Percentiles rank a stretch among this genome's conserved stretches.
Conservation (phyloP, 2,113 vertebrate species). For the Cervus canadensis region DNA sequence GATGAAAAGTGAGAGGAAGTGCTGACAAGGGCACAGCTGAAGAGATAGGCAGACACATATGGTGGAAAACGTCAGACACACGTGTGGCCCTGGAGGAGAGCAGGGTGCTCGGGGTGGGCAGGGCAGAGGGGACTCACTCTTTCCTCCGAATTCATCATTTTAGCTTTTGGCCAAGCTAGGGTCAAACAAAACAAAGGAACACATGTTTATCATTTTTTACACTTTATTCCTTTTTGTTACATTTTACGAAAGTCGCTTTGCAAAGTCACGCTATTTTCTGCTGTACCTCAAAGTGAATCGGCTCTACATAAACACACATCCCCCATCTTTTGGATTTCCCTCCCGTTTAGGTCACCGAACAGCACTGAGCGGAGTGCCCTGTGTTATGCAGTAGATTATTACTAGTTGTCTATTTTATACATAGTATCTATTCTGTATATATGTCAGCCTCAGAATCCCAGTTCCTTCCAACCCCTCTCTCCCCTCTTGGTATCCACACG, state of each 20-base stretch:
- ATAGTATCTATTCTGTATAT: background rate
- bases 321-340: background rate
- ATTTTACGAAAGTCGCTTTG: background rate
- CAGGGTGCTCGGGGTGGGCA: background rate
- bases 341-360: background rate
- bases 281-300: background rate
- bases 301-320: background rate
- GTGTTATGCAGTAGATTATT: background rate
- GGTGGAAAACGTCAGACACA: background rate
- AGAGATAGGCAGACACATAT: background rate
- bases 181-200: background rate
- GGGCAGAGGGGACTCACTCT: background rate
- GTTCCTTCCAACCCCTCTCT: background rate
- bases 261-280: background rate
- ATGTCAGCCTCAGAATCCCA: background rate
- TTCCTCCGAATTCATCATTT: background rate
- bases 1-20: conserved; percentile 18
- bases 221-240: background rate
- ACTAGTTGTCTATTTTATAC: background rate
- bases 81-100: background rate
- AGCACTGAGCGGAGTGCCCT: background rate
- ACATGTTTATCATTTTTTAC: background rate
- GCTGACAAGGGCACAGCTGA: conserved; percentile 1
- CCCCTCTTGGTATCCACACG: background rate
- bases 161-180: background rate